A percentile compares a stretch with the other conserved stretches of the same genome.
Conservation (phyloP, 2,113 vertebrate species). For the Neofelis nebulosa region DNA sequence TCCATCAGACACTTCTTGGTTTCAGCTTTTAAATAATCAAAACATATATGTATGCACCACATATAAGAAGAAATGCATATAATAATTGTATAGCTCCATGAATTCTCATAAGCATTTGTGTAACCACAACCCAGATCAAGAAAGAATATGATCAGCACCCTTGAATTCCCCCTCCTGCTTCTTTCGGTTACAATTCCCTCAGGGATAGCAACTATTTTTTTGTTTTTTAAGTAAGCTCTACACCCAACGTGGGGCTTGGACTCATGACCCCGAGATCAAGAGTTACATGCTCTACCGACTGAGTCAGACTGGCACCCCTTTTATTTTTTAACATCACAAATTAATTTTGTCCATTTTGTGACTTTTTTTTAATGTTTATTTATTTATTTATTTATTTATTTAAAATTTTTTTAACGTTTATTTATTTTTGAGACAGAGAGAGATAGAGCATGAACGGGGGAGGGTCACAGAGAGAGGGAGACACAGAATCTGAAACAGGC, state of each 20-base stretch:
- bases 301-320: background rate
- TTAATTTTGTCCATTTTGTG: background rate
- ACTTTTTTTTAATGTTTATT: background rate
- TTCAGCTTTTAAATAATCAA: background rate
- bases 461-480: too few species aligned
- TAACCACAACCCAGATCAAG: background rate
- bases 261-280: background rate
- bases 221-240: background rate
- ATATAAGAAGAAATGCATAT: too few species aligned
- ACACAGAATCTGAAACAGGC: too few species aligned
- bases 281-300: background rate
- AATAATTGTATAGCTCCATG: background rate
- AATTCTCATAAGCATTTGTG: background rate
- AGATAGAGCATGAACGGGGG: too few species aligned
- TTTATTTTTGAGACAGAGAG: too few species aligned
- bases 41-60: background rate
- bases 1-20: background rate
- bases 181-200: background rate
- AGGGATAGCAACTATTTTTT: background rate
- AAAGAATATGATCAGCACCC: background rate
- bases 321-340: background rate
- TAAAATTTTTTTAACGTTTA: too few species aligned
- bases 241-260: background rate
- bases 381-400: too few species aligned
- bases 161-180: background rate